phyloP scores from a whole-genome alignment of 1,140 invertebrate genomes.

The Lepidurus apus region DNA sequence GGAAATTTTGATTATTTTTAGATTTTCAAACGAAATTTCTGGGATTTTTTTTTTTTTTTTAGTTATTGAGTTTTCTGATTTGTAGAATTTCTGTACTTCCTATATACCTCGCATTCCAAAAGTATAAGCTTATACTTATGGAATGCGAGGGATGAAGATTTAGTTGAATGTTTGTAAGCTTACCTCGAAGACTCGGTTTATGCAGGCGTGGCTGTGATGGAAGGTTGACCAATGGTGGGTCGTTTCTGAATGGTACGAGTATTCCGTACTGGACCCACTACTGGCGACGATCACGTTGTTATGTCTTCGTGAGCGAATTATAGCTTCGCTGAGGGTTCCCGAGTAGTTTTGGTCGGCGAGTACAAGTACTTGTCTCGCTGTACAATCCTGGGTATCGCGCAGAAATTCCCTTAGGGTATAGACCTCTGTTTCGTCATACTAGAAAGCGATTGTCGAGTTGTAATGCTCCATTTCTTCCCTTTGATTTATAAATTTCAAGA shows the following conservation, averaged over 20 bases:
- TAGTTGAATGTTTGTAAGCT: not conserved
- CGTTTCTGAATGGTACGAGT: slow-evolving; percentile 45
- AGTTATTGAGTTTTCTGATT: too few species aligned
- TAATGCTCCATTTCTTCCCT: not conserved
- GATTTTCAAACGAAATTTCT: not conserved
- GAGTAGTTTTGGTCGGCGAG: slow-evolving; percentile 51
- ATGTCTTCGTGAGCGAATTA: slow-evolving; percentile 43
- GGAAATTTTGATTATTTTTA: not conserved
- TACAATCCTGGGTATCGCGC: slow-evolving; percentile 47
- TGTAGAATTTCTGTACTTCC: too few species aligned
- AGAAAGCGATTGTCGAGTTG: slow-evolving; percentile 1
- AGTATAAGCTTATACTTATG: too few species aligned
- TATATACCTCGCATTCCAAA: too few species aligned
- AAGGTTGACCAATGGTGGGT: slow-evolving; percentile 45
- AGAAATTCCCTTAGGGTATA: slow-evolving; percentile 50
- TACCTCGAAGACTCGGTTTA: slow-evolving; percentile 46
- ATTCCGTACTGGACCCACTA: slow-evolving; percentile 44
- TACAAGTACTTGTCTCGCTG: slow-evolving; percentile 48
- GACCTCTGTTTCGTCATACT: slow-evolving; percentile 48
- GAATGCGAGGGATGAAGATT: too few species aligned
- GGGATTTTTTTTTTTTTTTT: too few species aligned
- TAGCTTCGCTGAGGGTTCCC: slow-evolving; percentile 44
- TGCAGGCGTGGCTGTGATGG: slow-evolving; percentile 44
- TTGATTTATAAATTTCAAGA: slow-evolving; percentile 26
- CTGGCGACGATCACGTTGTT: slow-evolving; percentile 46